These are phyloP conservation scores for Acanthurus tractus DNA, from an alignment of 2,797 vertebrate genomes.

Conservation along the genomic window DNA sequence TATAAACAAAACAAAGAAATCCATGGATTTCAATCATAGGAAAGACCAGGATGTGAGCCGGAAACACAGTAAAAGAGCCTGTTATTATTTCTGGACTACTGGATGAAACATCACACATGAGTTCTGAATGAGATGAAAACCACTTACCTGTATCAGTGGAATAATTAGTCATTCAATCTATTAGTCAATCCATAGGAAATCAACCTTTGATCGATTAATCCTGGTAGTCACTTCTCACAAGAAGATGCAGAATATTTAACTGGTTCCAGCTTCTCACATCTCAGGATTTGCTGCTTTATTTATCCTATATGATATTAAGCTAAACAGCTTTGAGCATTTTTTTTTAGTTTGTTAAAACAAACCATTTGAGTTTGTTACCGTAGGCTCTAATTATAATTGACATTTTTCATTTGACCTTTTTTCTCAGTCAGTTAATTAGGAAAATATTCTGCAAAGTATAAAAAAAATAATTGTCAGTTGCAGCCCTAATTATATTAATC, in stretches of 20 bases:
- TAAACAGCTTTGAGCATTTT: no score
- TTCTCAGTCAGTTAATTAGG: constrained; percentile 6
- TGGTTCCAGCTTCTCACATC: not conserved
- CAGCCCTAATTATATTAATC: not conserved
- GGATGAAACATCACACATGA: not conserved
- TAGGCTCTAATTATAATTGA: constrained; percentile 12
- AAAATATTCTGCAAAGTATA: not conserved
- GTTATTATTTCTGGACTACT: not conserved
- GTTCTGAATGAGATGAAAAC: not conserved
- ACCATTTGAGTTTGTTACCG: not conserved
- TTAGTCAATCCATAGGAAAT: not conserved
- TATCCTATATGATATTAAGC: not conserved
- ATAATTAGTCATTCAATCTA: not conserved
- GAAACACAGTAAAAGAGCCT: not conserved
- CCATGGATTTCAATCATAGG: not conserved
- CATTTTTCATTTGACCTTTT: constrained; percentile 9
- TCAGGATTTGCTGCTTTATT: not conserved
- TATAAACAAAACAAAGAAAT: constrained; percentile 4
- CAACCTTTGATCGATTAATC: not conserved
- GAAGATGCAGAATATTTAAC: not conserved
- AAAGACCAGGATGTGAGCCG: not conserved
- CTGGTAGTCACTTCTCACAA: not conserved
- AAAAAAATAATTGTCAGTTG: constrained; percentile 1
- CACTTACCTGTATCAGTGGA: not conserved
- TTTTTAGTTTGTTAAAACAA: constrained; percentile 6